A percentile compares a stretch with the other conserved stretches of the same genome.
Conservation (phyloP, 2,113 vertebrate genomes). For the Catagonus wagneri region DNA sequence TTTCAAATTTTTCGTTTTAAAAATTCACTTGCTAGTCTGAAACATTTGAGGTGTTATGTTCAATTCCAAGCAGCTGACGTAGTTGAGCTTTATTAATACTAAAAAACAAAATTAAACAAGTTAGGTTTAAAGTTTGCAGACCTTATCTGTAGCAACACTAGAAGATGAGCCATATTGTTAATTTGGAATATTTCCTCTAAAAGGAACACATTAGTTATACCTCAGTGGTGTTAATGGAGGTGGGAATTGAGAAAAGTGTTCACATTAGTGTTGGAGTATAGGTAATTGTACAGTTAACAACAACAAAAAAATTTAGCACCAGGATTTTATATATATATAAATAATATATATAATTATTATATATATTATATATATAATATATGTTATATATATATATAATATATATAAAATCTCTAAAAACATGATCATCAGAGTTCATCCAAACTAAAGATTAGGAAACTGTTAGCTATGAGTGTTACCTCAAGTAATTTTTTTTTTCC, state of each 20-base stretch:
- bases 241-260: slow-evolving; percentile 41
- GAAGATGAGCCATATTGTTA: slow-evolving; percentile 33
- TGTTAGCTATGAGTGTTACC: slow-evolving; percentile 63
- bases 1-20: not conserved
- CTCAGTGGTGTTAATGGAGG: slow-evolving; percentile 47
- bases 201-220: slow-evolving; percentile 50
- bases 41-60: slow-evolving; percentile 49
- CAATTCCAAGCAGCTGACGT: slow-evolving; percentile 31
- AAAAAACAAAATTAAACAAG: slow-evolving; percentile 58
- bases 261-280: slow-evolving; percentile 61
- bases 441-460: slow-evolving; percentile 67
- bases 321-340: not conserved
- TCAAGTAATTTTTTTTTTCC: slow-evolving; percentile 31
- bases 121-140: slow-evolving; percentile 53
- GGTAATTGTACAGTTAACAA: slow-evolving; percentile 23
- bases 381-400: not conserved
- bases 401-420: slow-evolving; percentile 14
- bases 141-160: slow-evolving; percentile 52
- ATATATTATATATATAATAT: no score
- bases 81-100: slow-evolving; percentile 55
- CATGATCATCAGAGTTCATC: slow-evolving; percentile 25
- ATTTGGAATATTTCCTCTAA: slow-evolving; percentile 71
- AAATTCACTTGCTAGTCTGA: slow-evolving; percentile 50
- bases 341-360: no score
- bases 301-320: not conserved